Percentiles rank a stretch among this genome's conserved stretches.
Conservation (phyloP, 1,140 invertebrate species). For the Dreissena rostriformis region DNA sequence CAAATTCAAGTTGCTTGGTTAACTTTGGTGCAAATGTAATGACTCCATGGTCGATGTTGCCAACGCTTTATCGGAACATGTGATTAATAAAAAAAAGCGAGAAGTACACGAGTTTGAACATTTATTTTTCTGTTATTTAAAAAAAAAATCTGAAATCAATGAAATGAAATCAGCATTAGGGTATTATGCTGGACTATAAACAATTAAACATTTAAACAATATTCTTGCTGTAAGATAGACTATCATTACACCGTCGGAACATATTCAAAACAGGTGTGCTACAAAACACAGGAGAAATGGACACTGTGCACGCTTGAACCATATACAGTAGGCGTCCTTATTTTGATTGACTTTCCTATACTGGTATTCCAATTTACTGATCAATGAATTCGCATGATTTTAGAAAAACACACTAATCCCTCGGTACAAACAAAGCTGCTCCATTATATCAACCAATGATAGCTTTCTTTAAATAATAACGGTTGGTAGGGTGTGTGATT, state of each 20-base stretch:
- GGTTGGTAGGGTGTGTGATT: too few species aligned
- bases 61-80: not conserved
- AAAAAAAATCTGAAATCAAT: not conserved
- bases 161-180: not conserved
- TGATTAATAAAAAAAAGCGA: not conserved
- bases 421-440: too few species aligned
- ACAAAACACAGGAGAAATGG: not conserved
- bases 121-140: conserved; percentile 38
- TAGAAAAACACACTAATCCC: too few species aligned
- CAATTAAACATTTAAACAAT: conserved; percentile 5
- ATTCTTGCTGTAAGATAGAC: conserved; percentile 9
- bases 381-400: too few species aligned
- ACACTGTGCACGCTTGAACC: conserved; percentile 11
- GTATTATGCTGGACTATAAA: conserved; percentile 19
- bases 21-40: not conserved
- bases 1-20: not conserved
- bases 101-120: not conserved
- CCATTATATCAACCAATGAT: too few species aligned
- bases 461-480: too few species aligned
- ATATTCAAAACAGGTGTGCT: not conserved
- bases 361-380: conserved; percentile 1
- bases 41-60: not conserved
- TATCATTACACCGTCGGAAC: not conserved
- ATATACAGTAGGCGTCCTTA: conserved; percentile 30
- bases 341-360: conserved; percentile 40